Conservation (phyloP, 2,113 vertebrate species). For the Dicaeum eximium region DNA sequence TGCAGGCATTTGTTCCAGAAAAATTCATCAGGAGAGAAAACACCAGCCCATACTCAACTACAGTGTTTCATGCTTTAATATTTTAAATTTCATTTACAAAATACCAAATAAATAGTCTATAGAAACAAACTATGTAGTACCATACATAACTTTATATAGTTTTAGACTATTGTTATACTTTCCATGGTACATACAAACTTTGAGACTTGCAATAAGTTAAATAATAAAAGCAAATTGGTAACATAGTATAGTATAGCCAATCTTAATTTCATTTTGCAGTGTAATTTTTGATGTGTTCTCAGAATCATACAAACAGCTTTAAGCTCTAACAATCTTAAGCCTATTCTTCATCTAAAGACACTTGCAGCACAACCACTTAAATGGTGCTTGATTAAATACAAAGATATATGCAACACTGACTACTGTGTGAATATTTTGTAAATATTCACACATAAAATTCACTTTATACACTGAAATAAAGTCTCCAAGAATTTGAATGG, state of each 20-base stretch:
- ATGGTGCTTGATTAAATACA: neutral
- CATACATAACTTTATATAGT: neutral
- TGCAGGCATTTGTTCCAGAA: conserved; percentile 48
- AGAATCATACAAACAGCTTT: neutral
- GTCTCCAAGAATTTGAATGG: neutral
- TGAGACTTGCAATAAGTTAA: neutral
- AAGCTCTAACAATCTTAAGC: neutral
- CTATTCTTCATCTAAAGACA: neutral
- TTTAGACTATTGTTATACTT: neutral
- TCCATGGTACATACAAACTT: neutral
- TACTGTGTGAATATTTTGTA: too few relatives aligned
- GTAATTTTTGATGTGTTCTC: neutral
- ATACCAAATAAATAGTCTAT: neutral
- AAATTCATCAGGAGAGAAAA: neutral
- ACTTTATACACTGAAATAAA: neutral
- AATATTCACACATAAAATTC: neutral
- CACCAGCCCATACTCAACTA: neutral
- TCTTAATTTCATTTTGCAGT: neutral
- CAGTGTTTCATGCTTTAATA: neutral
- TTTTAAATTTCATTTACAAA: neutral
- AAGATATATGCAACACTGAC: neutral
- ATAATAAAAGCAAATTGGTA: neutral
- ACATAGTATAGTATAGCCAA: neutral
- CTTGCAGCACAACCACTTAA: neutral
- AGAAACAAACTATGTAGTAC: neutral